Evolutionary conservation across 1,140 invertebrate species (phyloP).

Genomic region (Epicauta chinensis): DNA sequence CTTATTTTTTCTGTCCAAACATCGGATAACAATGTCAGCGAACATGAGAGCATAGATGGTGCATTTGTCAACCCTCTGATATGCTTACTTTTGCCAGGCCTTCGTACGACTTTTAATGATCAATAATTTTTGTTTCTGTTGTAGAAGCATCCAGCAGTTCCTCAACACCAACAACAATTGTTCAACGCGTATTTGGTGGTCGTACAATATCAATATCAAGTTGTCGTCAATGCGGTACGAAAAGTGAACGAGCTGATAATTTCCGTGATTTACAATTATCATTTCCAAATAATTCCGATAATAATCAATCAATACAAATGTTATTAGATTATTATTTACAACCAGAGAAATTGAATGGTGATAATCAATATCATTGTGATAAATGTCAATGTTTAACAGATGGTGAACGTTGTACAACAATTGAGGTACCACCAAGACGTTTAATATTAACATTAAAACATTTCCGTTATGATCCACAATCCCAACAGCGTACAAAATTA

Average conservation of each 20-base stretch:
- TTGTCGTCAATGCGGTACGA: constrained; percentile 62
- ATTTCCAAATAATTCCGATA: constrained; percentile 55
- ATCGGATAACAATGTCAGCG: too few relatives aligned
- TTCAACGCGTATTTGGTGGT: constrained; percentile 68
- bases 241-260: constrained; percentile 64
- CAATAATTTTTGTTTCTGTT: too few relatives aligned
- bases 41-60: too few relatives aligned
- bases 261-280: constrained; percentile 77
- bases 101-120: too few relatives aligned
- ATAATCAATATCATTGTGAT: constrained; percentile 77
- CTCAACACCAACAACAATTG: constrained; percentile 40
- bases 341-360: constrained; percentile 65
- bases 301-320: constrained; percentile 58
- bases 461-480: constrained; percentile 69
- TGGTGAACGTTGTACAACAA: constrained; percentile 64
- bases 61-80: too few relatives aligned
- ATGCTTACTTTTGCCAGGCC: too few relatives aligned
- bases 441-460: constrained; percentile 75
- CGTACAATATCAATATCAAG: constrained; percentile 63
- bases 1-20: too few relatives aligned
- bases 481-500: constrained; percentile 65
- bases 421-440: constrained; percentile 65
- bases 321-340: constrained; percentile 69
- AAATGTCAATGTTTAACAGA: constrained; percentile 68
- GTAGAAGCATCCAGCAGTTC: not conserved